A percentile compares a stretch with the other conserved stretches of the same genome.
Conservation (phyloP, 2,888 invertebrate genomes). For the Troilus luridus region DNA sequence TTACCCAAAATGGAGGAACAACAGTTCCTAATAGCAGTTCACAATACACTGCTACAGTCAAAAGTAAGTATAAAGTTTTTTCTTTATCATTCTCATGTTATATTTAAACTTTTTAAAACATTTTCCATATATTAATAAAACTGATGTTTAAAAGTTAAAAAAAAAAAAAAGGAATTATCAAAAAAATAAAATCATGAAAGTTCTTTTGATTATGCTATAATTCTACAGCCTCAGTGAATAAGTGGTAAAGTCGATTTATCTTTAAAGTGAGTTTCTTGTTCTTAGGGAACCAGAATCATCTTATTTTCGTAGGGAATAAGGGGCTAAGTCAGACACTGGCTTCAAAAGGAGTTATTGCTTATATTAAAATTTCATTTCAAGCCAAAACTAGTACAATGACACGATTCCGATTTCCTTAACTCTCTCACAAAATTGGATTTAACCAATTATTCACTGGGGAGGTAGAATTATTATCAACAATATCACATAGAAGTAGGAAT, state of each 20-base stretch:
- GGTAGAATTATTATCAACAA: background rate
- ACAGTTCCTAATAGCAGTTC: constrained; percentile 63
- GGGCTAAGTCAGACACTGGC: too few relatives aligned
- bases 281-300: too few relatives aligned
- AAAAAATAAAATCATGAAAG: background rate
- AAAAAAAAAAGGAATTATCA: background rate
- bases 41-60: constrained; percentile 73
- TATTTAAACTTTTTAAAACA: background rate
- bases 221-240: background rate
- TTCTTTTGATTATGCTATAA: background rate
- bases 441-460: too few relatives aligned
- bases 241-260: too few relatives aligned
- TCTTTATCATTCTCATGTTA: constrained; percentile 23
- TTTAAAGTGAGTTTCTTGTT: too few relatives aligned
- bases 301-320: too few relatives aligned
- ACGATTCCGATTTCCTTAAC: too few relatives aligned
- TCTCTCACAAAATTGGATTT: too few relatives aligned
- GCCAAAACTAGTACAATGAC: too few relatives aligned
- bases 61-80: constrained; percentile 71
- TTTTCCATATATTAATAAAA: background rate
- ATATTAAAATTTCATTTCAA: too few relatives aligned
- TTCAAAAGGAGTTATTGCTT: too few relatives aligned
- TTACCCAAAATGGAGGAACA: constrained; percentile 67
- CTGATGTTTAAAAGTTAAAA: background rate
- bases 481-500: background rate